phyloP scores from a whole-genome alignment of 1,140 invertebrate species.

The Schlechtendalia chinensis region DNA sequence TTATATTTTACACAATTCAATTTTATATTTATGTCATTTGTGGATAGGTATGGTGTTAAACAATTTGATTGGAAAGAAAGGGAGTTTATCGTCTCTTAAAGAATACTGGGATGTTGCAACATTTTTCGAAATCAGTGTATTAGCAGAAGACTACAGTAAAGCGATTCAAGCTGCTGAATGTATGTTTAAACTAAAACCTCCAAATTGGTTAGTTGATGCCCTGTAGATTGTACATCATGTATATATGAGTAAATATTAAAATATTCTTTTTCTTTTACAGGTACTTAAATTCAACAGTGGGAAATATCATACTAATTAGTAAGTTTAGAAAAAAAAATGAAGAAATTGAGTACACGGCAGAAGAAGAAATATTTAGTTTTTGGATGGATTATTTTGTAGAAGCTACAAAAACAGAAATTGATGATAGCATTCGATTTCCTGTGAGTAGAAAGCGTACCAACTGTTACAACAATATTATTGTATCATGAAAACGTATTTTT shows the following conservation, averaged over 20 bases:
- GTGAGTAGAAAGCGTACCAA: constrained; percentile 62
- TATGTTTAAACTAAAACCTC: constrained; percentile 98
- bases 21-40: constrained; percentile 33
- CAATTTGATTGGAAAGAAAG: constrained; percentile 97
- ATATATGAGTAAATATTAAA: background rate
- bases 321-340: constrained; percentile 82
- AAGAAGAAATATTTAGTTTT: constrained; percentile 89
- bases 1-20: background rate
- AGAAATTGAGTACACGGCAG: constrained; percentile 67
- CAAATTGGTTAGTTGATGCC: constrained; percentile 73
- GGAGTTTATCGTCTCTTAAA: constrained; percentile 84
- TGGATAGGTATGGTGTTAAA: constrained; percentile 85
- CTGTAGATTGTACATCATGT: background rate
- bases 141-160: constrained; percentile 95
- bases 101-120: constrained; percentile 99
- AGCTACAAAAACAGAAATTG: constrained; percentile 76
- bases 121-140: constrained; percentile 97
- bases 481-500: background rate
- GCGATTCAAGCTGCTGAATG: constrained; percentile 96
- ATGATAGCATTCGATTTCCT: constrained; percentile 83
- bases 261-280: constrained; percentile 55
- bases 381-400: constrained; percentile 99
- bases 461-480: background rate
- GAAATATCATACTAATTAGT: constrained; percentile 95
- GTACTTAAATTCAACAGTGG: constrained; percentile 97